phyloP scores from a whole-genome alignment of 2,888 invertebrate genomes.

The Hecatera dysodea region DNA sequence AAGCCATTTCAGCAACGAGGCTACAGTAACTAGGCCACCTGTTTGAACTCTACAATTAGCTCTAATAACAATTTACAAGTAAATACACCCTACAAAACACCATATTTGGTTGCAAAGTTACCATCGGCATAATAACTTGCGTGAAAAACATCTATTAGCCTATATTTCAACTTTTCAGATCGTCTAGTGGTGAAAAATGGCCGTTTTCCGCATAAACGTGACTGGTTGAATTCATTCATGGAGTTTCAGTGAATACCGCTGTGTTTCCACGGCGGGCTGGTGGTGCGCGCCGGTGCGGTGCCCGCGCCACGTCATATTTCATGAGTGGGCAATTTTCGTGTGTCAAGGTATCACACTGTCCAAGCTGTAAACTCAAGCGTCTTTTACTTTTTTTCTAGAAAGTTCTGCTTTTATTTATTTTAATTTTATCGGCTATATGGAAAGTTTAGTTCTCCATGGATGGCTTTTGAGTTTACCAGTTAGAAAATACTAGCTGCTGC shows the following conservation, averaged over 20 bases:
- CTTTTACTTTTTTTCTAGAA: slow-evolving; percentile 13
- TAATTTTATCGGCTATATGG: no score
- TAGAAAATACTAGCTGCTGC: no score
- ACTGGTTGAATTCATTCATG: slow-evolving; percentile 60
- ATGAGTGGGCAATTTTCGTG: slow-evolving; percentile 63
- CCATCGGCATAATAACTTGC: slow-evolving; percentile 27
- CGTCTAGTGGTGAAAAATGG: slow-evolving; percentile 15
- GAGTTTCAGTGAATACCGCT: slow-evolving; percentile 33
- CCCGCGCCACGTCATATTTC: slow-evolving; percentile 59
- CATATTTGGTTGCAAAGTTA: slow-evolving; percentile 23
- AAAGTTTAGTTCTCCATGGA: no score
- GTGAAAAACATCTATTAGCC: slow-evolving; percentile 43
- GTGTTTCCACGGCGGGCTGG: slow-evolving; percentile 20
- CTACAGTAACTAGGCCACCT: slow-evolving; percentile 15
- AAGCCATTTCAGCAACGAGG: slow-evolving; percentile 6
- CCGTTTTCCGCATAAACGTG: slow-evolving; percentile 47
- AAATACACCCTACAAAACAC: slow-evolving; percentile 11
- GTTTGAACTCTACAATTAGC: slow-evolving; percentile 29
- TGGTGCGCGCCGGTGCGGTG: slow-evolving; percentile 14
- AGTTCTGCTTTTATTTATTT: slow-evolving; percentile 2
- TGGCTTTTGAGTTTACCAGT: no score
- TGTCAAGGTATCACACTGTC: slow-evolving; percentile 62
- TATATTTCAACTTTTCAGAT: slow-evolving; percentile 30
- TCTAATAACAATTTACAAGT: slow-evolving; percentile 26
- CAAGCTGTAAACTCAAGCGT: slow-evolving; percentile 48